phyloP scores from a whole-genome alignment of 2,113 vertebrate species.

The Arenaria interpres region DNA sequence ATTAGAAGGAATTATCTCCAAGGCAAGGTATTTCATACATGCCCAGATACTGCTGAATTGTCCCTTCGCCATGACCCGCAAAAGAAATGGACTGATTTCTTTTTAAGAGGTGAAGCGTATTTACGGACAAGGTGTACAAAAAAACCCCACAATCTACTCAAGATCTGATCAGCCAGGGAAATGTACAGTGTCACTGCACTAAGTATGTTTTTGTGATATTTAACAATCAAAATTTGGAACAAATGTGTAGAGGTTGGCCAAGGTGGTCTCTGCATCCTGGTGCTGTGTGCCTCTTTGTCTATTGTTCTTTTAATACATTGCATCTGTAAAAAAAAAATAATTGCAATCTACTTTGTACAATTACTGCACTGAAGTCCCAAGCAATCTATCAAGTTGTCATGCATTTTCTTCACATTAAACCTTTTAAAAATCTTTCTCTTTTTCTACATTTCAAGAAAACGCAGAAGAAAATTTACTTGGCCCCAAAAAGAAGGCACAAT shows the following conservation, averaged over 20 bases:
- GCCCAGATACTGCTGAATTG: not conserved
- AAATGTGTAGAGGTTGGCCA: not conserved
- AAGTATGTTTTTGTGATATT: not conserved
- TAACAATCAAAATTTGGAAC: constrained; percentile 32
- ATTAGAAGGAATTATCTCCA: not conserved
- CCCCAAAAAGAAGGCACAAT: not conserved
- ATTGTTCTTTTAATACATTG: constrained; percentile 38
- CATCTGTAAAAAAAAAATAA: constrained; percentile 4
- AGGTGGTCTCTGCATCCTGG: not conserved
- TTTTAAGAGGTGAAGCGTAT: not conserved
- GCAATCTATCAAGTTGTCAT: constrained; percentile 53
- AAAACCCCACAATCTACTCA: not conserved
- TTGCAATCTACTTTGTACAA: constrained; percentile 37
- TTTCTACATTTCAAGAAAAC: constrained; percentile 11
- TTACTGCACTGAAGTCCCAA: constrained; percentile 25
- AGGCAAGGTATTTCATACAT: not conserved
- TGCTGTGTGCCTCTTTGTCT: not conserved
- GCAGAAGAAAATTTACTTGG: constrained; percentile 6
- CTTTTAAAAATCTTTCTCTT: not conserved
- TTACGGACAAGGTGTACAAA: not conserved
- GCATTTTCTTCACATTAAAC: constrained; percentile 36
- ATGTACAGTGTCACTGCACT: not conserved
- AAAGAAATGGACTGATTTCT: not conserved
- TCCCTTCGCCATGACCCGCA: not conserved
- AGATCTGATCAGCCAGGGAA: not conserved